phyloP scores from a whole-genome alignment of 64 coral and sea anemone species.

The Catalaphyllia jardinei region DNA sequence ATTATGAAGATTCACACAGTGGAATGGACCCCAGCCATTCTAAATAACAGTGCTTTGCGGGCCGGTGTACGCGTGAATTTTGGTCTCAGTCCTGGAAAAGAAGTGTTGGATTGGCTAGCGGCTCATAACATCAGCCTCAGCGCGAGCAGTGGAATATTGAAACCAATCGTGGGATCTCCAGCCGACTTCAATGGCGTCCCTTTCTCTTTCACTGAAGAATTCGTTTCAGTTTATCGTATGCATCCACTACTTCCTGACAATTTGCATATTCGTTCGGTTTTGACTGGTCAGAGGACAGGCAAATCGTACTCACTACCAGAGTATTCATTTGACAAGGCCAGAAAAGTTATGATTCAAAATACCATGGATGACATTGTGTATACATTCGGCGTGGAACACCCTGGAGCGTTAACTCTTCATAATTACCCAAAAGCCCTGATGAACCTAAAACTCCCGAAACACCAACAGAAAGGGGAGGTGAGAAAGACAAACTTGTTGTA shows the following conservation, averaged over 20 bases:
- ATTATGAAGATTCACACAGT: slow-evolving; percentile 84
- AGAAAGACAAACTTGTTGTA: not conserved
- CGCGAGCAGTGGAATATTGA: slow-evolving; percentile 3
- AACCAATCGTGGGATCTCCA: slow-evolving; percentile 58
- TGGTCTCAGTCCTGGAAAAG: slow-evolving; percentile 65
- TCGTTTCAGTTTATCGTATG: slow-evolving; percentile 84
- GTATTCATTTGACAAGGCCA: slow-evolving; percentile 66
- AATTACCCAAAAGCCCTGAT: slow-evolving; percentile 79
- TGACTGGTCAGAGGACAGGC: slow-evolving; percentile 18
- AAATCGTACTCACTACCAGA: slow-evolving; percentile 34
- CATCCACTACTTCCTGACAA: slow-evolving; percentile 77
- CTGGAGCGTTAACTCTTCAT: slow-evolving; percentile 70
- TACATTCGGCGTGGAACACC: slow-evolving; percentile 77
- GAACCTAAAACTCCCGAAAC: slow-evolving; percentile 50
- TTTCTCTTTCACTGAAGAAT: slow-evolving; percentile 81
- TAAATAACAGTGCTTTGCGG: slow-evolving; percentile 73
- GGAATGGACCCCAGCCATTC: slow-evolving; percentile 79
- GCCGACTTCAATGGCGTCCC: slow-evolving; percentile 56
- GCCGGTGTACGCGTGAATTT: slow-evolving; percentile 65
- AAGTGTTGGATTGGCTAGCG: slow-evolving; percentile 57
- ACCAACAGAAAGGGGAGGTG: slow-evolving; percentile 83
- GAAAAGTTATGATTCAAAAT: slow-evolving; percentile 35
- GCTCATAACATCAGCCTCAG: slow-evolving; percentile 51
- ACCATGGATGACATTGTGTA: slow-evolving; percentile 65
- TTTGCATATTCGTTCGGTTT: slow-evolving; percentile 37